Conservation (phyloP, 2,797 vertebrate genomes). For the Brotula barbata region DNA sequence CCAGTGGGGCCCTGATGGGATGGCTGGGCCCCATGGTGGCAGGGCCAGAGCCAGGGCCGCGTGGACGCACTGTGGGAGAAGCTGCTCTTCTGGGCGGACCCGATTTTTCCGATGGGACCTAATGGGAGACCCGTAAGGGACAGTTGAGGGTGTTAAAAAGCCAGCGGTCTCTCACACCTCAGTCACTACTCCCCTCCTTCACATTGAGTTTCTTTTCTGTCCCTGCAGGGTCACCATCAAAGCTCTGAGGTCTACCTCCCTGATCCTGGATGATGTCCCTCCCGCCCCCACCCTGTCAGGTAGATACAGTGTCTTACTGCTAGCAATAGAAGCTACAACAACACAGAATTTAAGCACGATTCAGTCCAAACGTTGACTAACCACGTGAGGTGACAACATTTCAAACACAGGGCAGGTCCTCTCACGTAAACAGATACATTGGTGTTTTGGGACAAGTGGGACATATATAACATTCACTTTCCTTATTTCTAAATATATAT, state of each 20-base stretch:
- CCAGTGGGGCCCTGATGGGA: slow-evolving; percentile 86
- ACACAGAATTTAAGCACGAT: slow-evolving; percentile 52
- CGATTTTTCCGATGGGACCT: slow-evolving; percentile 95
- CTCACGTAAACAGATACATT: slow-evolving; percentile 67
- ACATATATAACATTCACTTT: slow-evolving; percentile 71
- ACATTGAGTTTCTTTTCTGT: slow-evolving; percentile 55
- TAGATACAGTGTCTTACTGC: slow-evolving; percentile 40
- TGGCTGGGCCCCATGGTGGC: slow-evolving; percentile 86
- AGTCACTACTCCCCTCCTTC: slow-evolving; percentile 67
- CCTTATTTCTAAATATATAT: slow-evolving; percentile 57
- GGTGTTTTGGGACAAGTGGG: slow-evolving; percentile 66
- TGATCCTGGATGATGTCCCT: slow-evolving; percentile 41
- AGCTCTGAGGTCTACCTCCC: slow-evolving; percentile 63
- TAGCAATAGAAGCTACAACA: slow-evolving; percentile 50
- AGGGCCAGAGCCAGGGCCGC: slow-evolving; percentile 84
- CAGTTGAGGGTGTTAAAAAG: slow-evolving; percentile 82
- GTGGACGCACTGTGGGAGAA: slow-evolving; percentile 87
- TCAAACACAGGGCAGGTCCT: slow-evolving; percentile 50
- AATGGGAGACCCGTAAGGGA: slow-evolving; percentile 88
- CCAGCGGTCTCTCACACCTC: slow-evolving; percentile 66
- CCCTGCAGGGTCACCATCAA: slow-evolving; percentile 66
- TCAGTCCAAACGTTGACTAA: slow-evolving; percentile 39
- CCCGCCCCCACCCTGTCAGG: slow-evolving; percentile 21
- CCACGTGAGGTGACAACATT: slow-evolving; percentile 52
- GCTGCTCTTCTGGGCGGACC: slow-evolving; percentile 87